Evolutionary conservation across 2,797 vertebrate species (phyloP).

Genomic region (Glyptemys insculpta): DNA sequence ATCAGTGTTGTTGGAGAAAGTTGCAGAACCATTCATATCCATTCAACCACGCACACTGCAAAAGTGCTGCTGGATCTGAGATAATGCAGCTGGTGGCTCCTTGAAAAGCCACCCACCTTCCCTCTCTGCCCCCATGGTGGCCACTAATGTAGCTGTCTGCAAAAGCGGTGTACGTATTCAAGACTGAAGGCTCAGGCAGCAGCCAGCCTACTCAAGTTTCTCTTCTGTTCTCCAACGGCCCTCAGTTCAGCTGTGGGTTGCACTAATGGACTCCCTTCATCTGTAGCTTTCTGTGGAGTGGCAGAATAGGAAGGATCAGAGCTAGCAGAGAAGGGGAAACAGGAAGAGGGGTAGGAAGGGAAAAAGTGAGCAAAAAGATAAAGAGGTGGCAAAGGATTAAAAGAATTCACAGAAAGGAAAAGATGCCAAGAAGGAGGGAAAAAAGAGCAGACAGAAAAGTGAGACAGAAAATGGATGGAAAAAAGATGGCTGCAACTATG

Average conservation of each 20-base stretch:
- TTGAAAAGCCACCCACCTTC: conserved; percentile 39
- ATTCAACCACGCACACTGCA: neutral
- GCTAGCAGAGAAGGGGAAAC: neutral
- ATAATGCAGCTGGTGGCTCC: conserved; percentile 24
- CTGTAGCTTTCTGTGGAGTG: accelerated
- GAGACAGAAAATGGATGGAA: neutral
- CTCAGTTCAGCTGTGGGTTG: neutral
- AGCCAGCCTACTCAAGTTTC: neutral
- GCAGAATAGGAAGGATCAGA: neutral
- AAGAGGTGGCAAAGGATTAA: neutral
- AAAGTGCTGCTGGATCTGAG: conserved; percentile 18
- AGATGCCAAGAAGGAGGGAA: neutral
- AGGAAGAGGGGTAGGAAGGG: neutral
- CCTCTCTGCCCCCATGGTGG: neutral
- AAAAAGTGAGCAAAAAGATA: neutral
- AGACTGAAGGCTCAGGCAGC: neutral
- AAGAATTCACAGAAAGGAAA: neutral
- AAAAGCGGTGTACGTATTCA: neutral
- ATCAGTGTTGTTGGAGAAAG: neutral
- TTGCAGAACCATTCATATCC: neutral
- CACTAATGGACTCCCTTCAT: accelerated
- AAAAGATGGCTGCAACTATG: neutral
- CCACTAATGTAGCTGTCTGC: neutral
- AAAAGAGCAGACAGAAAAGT: neutral
- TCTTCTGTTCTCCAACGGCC: neutral